Evolutionary conservation across 1,140 invertebrate genomes (phyloP), one percentile per base, ranked within the genome.

Genomic region (Penaeus chinensis): DNA sequence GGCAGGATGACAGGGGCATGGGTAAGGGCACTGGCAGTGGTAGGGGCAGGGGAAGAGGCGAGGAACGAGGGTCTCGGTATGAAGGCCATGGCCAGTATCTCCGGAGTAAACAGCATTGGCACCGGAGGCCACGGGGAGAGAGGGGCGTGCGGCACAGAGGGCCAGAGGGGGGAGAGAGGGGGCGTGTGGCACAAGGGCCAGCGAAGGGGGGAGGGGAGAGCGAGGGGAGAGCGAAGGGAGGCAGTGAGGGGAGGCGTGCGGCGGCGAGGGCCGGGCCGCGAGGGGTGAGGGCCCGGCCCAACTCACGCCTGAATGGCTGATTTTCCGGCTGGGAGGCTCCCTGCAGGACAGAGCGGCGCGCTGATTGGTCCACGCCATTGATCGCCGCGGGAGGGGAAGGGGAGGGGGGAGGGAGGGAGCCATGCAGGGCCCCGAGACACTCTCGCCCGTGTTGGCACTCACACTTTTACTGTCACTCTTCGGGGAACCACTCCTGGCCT

Each of bases 311-410:
- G 77, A 86, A 86, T 86, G 84, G 84, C 61, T 65, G 78, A 86
- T 86, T 86, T 86, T 86, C 84, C 84, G 65, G 84, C 78, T 86
- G 84, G 84, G 84, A 66, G 84, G 84, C 54, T 66, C 84, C 84
- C 77, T 86, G 84, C 84, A 86, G 84, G 84, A 86, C 84, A 86
- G 84, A 80, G 77, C 63, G 65, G 84, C 77, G 77, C 84, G 84
- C 84, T 79, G 84, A 86, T 86, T 86, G 84, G 84, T 86, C 63
- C 84, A 61, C 84, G 78, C 84, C 84, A 86, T 86, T 86, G 84
- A 86, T 86, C 84, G 84, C 84, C 66, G 63, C 65, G 32, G 47
- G 84, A 74, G 71, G 54, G 32, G 32, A 19, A 20, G 4, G 61
- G 61, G 24, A 54, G 42, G 24, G 42, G 65, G 77, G 77, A 47